Base-by-base conservation (phyloP, 2,113 vertebrate species). In the Tichodroma muraria region DNA sequence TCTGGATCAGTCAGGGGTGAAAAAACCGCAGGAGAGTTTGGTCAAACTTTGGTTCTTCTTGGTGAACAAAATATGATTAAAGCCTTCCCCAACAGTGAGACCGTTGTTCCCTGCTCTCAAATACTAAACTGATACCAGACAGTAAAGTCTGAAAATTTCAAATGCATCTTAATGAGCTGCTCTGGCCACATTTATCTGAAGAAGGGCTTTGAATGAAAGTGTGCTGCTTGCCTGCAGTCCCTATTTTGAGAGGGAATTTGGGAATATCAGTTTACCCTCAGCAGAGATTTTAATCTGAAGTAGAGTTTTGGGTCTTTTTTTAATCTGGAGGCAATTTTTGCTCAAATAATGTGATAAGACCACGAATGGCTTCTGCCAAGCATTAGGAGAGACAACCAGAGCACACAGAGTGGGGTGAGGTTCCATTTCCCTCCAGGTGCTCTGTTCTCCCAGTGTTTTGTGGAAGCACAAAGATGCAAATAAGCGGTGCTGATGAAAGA, bases 381-480 rank as follows among this genome's bases (percentile, higher is more conserved):
- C 85, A 1, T 87, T 66, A 20, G 78, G 69, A 85, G 77, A 78
- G 85, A 79, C 9, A 19, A 35, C 2, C 13, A 69, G 49, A 54
- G 7, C 7, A 18, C 31, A 4, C 3, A 9, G 10, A 64, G 15
- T 13, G 16, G 75, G 72, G 27, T 3, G 50, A 42, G 76, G 59
- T 38, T 91, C 35, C 70, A 28, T 37, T 52, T 75, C 57, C 37
- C 44, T 88, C 30, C 65, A 69, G 89, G 72, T 93, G 65, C 45
- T 75, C 47, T 27, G 13, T 70, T 80, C 72, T 69, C 56, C 20
- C 52, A 6, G 33, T 8, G 4, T 78, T 93, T 52, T 40, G 65
- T 37, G n/a, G 65, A 71, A 94, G 35, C 80, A 78, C 57, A 72
- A 85, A 68, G 91, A 96, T 96, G 88, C 85, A 97, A 97, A 96